Conservation (phyloP, 2,797 vertebrate species). For the Crotalus adamanteus region DNA sequence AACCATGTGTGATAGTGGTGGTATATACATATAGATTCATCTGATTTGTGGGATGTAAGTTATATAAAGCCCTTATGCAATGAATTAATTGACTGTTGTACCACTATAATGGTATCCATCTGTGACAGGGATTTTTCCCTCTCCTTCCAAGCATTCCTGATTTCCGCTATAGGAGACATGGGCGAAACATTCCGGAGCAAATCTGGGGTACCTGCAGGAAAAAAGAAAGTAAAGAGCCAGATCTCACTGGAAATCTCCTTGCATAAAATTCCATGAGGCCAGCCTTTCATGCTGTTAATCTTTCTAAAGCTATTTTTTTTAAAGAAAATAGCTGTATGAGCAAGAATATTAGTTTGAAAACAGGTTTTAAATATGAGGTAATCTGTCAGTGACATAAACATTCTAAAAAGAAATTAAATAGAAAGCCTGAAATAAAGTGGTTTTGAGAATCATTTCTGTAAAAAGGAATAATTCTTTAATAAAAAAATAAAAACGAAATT, state of each 20-base stretch:
- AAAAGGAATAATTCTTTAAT: background rate
- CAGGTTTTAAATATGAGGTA: background rate
- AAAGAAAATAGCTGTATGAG: background rate
- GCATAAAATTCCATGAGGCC: background rate
- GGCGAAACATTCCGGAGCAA: background rate
- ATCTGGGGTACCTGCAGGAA: background rate
- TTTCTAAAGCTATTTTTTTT: background rate
- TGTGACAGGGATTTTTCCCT: background rate
- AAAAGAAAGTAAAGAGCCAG: background rate
- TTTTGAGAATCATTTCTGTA: background rate
- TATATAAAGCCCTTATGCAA: background rate
- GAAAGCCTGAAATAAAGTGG: constrained; percentile 2
- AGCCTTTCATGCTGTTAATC: background rate
- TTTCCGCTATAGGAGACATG: background rate
- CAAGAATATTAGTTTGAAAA: background rate
- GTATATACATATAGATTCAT: background rate
- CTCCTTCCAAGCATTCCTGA: background rate
- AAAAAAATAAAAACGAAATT: background rate
- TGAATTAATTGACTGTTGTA: background rate
- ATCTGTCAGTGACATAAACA: background rate
- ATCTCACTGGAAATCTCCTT: background rate
- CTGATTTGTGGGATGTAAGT: background rate
- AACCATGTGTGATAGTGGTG: background rate
- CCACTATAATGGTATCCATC: background rate
- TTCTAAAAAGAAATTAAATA: background rate